A percentile compares a stretch with the other conserved stretches of the same genome.
These are phyloP conservation scores for Psylliodes chrysocephalus DNA, from an alignment of 2,888 invertebrate species.

Conservation along the genomic window DNA sequence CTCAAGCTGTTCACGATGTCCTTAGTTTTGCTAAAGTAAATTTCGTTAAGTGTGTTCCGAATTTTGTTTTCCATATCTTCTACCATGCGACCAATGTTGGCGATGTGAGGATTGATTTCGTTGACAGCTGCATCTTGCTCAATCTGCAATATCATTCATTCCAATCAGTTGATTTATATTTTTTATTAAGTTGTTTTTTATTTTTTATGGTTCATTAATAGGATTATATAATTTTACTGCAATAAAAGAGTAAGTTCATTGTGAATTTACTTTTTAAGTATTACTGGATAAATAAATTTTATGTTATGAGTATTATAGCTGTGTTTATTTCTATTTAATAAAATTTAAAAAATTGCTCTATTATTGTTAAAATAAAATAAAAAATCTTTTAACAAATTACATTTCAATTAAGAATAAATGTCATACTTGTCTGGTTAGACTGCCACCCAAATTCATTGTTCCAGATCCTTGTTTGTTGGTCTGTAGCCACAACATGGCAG, in stretches of 20 bases:
- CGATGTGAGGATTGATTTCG: conserved; percentile 96
- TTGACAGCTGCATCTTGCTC: conserved; percentile 92
- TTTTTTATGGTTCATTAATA: too few relatives aligned
- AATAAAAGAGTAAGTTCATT: too few relatives aligned
- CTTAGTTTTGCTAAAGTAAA: conserved; percentile 99
- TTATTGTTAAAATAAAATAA: background rate
- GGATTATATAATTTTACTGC: too few relatives aligned
- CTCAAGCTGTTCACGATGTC: conserved; percentile 94
- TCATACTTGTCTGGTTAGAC: conserved; percentile 93
- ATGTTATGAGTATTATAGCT: too few relatives aligned
- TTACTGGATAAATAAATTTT: too few relatives aligned
- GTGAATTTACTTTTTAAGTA: too few relatives aligned
- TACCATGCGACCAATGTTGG: conserved; percentile 98
- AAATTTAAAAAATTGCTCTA: background rate
- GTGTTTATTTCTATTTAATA: too few relatives aligned
- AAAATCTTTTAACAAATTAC: background rate
- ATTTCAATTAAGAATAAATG: too few relatives aligned
- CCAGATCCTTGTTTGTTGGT: conserved; percentile 97
- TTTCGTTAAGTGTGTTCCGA: conserved; percentile 96
- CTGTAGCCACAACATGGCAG: conserved; percentile 99
- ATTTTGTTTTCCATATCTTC: conserved; percentile 99
- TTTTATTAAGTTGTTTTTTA: too few relatives aligned
- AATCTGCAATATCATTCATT: conserved; percentile 71
- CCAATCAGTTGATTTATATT: too few relatives aligned
- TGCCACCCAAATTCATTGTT: conserved; percentile 99